A percentile compares a stretch with the other conserved stretches of the same genome.
These are phyloP conservation scores for Porites lutea DNA, from an alignment of 64 coral and sea anemone species.

Conservation along the genomic window DNA sequence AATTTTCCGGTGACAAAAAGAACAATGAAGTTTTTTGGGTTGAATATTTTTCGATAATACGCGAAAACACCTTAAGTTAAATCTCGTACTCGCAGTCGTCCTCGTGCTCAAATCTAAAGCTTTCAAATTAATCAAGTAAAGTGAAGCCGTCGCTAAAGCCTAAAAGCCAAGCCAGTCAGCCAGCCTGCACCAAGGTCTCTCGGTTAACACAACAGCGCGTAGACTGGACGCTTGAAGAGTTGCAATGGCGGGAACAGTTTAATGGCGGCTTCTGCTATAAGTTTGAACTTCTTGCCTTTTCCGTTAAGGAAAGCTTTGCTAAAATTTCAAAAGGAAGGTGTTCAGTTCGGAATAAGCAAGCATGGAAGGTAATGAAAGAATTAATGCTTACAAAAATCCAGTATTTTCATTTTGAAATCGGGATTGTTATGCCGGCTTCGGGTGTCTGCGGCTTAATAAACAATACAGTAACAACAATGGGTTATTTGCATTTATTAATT, in stretches of 20 bases:
- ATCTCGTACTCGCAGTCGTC: too few species aligned
- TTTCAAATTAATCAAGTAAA: too few species aligned
- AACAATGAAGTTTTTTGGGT: too few species aligned
- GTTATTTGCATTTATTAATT: too few species aligned
- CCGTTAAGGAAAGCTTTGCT: conserved; percentile 70
- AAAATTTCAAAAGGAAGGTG: conserved; percentile 86
- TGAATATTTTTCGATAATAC: too few species aligned
- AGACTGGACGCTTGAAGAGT: background rate
- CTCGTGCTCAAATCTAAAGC: too few species aligned
- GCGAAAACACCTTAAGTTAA: too few species aligned
- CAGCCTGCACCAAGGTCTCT: too few species aligned
- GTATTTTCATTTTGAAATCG: background rate
- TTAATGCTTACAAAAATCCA: background rate
- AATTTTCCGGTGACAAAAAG: too few species aligned
- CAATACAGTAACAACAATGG: too few species aligned
- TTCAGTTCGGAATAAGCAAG: conserved; percentile 86
- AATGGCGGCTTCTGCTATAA: conserved; percentile 14
- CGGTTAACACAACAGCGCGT: background rate
- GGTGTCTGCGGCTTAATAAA: background rate
- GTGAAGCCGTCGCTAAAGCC: too few species aligned
- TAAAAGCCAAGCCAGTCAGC: too few species aligned
- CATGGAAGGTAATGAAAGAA: conserved; percentile 83
- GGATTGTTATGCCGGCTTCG: background rate
- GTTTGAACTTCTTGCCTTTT: conserved; percentile 58
- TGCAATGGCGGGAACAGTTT: conserved; percentile 23